phyloP scores from a whole-genome alignment of 2,797 vertebrate genomes.

The Pempheris klunzingeri region DNA sequence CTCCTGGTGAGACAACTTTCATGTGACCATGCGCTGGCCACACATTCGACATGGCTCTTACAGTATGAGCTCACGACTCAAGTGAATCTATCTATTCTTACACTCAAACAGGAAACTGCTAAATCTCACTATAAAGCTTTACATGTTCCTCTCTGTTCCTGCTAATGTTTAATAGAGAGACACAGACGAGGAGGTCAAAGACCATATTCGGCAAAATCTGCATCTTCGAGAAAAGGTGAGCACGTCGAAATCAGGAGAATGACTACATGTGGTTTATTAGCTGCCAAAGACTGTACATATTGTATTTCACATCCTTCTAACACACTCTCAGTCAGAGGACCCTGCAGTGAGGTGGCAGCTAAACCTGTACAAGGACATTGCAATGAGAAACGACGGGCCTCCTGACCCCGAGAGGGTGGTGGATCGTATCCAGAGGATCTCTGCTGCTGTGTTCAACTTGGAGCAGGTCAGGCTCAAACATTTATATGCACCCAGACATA shows the following conservation, averaged over 20 bases:
- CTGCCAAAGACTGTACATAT: background rate
- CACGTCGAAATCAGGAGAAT: background rate
- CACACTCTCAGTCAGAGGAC: conserved; percentile 90
- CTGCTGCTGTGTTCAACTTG: conserved; percentile 97
- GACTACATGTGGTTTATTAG: background rate
- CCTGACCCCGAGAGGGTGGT: conserved; percentile 91
- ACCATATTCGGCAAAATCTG: conserved; percentile 93
- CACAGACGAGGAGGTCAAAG: conserved; percentile 97
- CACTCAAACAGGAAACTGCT: background rate
- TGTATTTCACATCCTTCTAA: conserved; percentile 6
- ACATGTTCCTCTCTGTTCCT: background rate
- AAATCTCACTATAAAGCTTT: background rate
- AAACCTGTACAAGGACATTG: conserved; percentile 95
- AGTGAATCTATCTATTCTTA: background rate
- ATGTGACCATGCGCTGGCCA: background rate
- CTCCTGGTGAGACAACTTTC: conserved; percentile 86
- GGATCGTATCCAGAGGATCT: conserved; percentile 96
- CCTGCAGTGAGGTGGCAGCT: conserved; percentile 98
- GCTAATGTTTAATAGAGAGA: conserved; percentile 88
- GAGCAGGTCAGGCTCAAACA: conserved; percentile 89
- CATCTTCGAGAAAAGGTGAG: conserved; percentile 96
- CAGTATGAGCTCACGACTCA: background rate
- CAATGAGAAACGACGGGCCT: conserved; percentile 89
- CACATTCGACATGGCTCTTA: background rate
- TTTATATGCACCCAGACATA: background rate